Base-by-base conservation (phyloP, 1,140 invertebrate genomes). In the Cylas formicarius region DNA sequence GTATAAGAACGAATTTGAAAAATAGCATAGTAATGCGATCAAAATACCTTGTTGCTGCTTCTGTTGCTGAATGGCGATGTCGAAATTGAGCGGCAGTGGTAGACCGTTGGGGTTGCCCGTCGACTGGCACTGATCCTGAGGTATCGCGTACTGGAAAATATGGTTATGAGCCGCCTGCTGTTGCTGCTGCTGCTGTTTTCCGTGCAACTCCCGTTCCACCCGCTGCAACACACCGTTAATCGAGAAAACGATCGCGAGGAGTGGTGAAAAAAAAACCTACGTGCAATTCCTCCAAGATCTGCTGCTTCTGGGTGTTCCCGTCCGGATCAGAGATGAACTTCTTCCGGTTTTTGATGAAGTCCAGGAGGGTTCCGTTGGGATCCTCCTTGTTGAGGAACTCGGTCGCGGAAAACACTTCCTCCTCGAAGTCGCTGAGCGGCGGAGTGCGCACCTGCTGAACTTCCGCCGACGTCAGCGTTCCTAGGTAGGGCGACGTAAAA, bases 241-340 rank as follows among this genome's bases (percentile, higher is more conserved):
- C 22, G n/a, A 9, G 38, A 34, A 31, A 13, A 37, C 26, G 63
- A 50, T 44, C 63, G 77, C 76, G 67, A 39, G 28, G 28, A 19
- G 20, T 19, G 14, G 17, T 36, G 18, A 31, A 13, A 32, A 10
- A 11, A 31, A 28, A 22, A 65, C 53, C 46, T 63, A 78, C 77
- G 67, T 86, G 80, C 43, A 87, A 63, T 63, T 87, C 83, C 56
- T 86, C 83, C 5, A 86, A 70, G 56, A 86, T 84, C 60, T 83
- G 80, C 65, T 85, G 81, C 54, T 84, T 85, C 47, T 82, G 74
- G 11, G 78, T 63, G 31, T 80, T 78, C 51, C 83, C 78, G 38
- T 84, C 81, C 52, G 70, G 65, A 44, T 52, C 45, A 9, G 56
- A 54, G 9, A 62, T 50, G 43, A 66, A 64, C 33, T 23, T 55